Evolutionary conservation across 2,797 vertebrate genomes (phyloP).

Genomic region (Poecilia velifera): DNA sequence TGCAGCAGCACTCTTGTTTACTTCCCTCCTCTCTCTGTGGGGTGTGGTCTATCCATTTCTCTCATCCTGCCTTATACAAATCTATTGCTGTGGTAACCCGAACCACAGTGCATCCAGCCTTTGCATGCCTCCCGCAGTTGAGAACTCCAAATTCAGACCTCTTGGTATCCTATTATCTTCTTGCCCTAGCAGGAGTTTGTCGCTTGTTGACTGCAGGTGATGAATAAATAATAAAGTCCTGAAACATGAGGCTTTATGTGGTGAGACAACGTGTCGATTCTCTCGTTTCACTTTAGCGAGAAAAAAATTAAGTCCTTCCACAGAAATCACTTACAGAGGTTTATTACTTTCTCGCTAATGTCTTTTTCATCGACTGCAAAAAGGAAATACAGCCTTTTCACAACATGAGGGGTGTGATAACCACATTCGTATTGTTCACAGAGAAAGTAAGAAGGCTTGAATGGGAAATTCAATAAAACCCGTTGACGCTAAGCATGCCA

Average conservation of each 20-base stretch:
- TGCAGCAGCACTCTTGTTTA: constrained; percentile 45
- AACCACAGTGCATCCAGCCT: constrained; percentile 4
- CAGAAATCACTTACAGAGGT: neutral
- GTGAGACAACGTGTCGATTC: neutral
- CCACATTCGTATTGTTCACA: neutral
- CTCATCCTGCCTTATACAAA: constrained; percentile 19
- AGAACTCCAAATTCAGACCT: constrained; percentile 15
- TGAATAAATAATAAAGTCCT: constrained; percentile 66
- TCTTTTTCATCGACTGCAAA: constrained; percentile 1
- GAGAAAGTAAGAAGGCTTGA: neutral
- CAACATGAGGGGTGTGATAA: neutral
- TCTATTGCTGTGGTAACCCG: constrained; percentile 31
- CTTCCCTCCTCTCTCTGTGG: constrained; percentile 11
- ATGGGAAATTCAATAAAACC: constrained; percentile 4
- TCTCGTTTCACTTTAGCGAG: neutral
- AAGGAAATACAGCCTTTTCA: neutral
- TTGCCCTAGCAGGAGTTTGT: constrained; percentile 22
- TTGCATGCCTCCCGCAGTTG: neutral
- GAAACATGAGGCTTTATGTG: constrained; percentile 54
- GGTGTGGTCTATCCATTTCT: constrained; percentile 50
- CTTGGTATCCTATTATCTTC: constrained; percentile 10
- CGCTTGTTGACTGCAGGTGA: constrained; percentile 42
- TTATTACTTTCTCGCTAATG: neutral
- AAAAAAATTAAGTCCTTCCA: constrained; percentile 8
- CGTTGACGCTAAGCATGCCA: neutral